Evolutionary conservation across 2,797 vertebrate species (phyloP).

Genomic region (Anolis apletophallus): DNA sequence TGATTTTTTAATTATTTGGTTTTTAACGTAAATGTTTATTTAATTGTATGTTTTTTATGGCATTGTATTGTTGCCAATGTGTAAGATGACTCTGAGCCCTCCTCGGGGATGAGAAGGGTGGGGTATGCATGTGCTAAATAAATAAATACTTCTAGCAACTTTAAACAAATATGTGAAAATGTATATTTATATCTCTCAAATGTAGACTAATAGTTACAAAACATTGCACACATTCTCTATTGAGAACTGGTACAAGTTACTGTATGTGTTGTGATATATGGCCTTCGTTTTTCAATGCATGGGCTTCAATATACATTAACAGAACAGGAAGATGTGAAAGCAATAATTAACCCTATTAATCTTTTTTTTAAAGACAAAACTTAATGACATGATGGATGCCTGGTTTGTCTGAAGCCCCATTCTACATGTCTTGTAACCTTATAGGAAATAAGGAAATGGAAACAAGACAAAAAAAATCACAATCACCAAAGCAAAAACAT

Average conservation of each 20-base stretch:
- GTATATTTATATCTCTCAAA: not conserved
- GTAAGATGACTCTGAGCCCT: too few species aligned
- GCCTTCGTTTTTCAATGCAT: constrained; percentile 49
- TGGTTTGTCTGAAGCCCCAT: constrained; percentile 65
- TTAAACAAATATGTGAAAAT: not conserved
- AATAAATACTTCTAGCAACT: too few species aligned
- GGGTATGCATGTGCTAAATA: too few species aligned
- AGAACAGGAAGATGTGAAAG: constrained; percentile 46
- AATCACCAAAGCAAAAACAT: constrained; percentile 59
- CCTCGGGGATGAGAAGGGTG: too few species aligned
- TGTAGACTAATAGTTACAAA: not conserved
- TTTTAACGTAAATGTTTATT: too few species aligned
- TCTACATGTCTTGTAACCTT: constrained; percentile 45
- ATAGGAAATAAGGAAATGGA: constrained; percentile 70
- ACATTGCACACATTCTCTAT: not conserved
- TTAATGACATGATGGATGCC: constrained; percentile 53
- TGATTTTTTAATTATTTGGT: too few species aligned
- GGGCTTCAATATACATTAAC: constrained; percentile 56
- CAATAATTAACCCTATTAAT: constrained; percentile 61
- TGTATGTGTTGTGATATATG: constrained; percentile 3
- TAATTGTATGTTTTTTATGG: too few species aligned
- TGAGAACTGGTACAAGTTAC: constrained; percentile 31
- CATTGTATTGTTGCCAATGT: too few species aligned
- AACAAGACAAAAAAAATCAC: constrained; percentile 72
- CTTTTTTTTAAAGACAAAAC: not conserved